phyloP scores from a whole-genome alignment of 2,888 invertebrate species.

The Deilephila elpenor region DNA sequence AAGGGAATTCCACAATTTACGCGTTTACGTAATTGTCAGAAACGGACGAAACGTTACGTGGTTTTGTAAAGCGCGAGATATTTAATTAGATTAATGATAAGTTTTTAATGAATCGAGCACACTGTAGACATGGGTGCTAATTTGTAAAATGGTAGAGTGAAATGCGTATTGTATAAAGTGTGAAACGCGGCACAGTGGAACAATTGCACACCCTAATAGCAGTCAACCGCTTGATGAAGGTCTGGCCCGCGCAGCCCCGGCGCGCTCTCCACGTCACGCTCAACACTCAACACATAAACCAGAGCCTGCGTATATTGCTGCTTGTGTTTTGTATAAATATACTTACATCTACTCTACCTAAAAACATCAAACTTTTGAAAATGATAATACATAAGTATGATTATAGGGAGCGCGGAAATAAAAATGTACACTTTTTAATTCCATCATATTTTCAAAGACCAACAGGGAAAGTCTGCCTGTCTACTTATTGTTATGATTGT shows the following conservation, averaged over 20 bases:
- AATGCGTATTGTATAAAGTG: slow-evolving; percentile 72
- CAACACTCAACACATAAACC: slow-evolving; percentile 29
- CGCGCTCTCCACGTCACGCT: slow-evolving; percentile 54
- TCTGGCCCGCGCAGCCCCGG: slow-evolving; percentile 55
- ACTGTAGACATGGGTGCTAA: slow-evolving; percentile 67
- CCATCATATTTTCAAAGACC: too few species aligned
- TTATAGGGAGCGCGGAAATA: too few species aligned
- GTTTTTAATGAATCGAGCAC: slow-evolving; percentile 49
- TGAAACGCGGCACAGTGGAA: slow-evolving; percentile 77
- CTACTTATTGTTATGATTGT: too few species aligned
- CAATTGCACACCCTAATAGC: slow-evolving; percentile 82
- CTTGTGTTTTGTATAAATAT: slow-evolving; percentile 14
- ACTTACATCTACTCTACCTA: neutral
- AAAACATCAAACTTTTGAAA: neutral
- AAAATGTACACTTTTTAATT: too few species aligned
- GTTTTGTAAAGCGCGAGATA: slow-evolving; percentile 1
- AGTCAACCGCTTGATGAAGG: slow-evolving; percentile 84
- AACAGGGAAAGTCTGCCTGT: too few species aligned
- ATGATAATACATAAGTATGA: too few species aligned
- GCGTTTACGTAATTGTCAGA: slow-evolving; percentile 11
- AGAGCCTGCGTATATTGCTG: slow-evolving; percentile 19
- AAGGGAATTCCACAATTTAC: slow-evolving; percentile 53
- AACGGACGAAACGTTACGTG: neutral
- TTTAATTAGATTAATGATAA: slow-evolving; percentile 41
- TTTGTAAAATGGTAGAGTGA: slow-evolving; percentile 76